Evolutionary conservation across 2,113 vertebrate species (phyloP), one percentile per base, ranked within the genome.

Genomic region (Hydrochoerus hydrochaeris): DNA sequence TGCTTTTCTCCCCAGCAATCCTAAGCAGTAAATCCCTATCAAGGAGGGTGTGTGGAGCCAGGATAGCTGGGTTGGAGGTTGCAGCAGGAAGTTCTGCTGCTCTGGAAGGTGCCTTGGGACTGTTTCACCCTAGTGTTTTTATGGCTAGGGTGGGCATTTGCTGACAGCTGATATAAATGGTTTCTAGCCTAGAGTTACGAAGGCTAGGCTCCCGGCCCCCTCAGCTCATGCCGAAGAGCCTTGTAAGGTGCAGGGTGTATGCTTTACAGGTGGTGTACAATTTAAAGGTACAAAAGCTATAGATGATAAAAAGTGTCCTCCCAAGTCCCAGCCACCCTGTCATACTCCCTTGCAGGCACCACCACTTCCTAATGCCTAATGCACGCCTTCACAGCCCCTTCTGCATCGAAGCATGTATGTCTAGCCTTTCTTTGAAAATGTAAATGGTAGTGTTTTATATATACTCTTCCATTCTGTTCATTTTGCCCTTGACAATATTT

Each of bases 201-300:
- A 90, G 67, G 11, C 30, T 2, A 22, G 22, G 54, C 41, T 90
- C n/a, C 71, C n/a, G 52, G 26, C 30, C 87, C 32, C 54, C 62
- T 85, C 35, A 69, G 44, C 14, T 49, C 46, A 52, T 46, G 41
- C 24, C 44, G 52, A 58, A 92, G 89, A 90, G 83, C 81, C 35
- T 82, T 91, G 26, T 12, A 87, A 78, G 26, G 44, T 90, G 7
- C 86, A 22, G 17, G 30, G 8, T 77, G 88, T 67, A 58, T 46
- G 86, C 93, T 63, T 75, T 57, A 84, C 35, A 87, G n/a, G 28
- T 77, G 11, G 84, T 58, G 52, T 5, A 32, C 20, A 83, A 65
- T 94, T 97, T 16, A 32, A 38, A 82, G 52, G n/a, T 77, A 88
- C n/a, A 63, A 82, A 95, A 95, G 44, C 41, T 87, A n/a, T 49